Conservation (phyloP, 2,888 invertebrate species). For the Hypselothyrea guttata region DNA sequence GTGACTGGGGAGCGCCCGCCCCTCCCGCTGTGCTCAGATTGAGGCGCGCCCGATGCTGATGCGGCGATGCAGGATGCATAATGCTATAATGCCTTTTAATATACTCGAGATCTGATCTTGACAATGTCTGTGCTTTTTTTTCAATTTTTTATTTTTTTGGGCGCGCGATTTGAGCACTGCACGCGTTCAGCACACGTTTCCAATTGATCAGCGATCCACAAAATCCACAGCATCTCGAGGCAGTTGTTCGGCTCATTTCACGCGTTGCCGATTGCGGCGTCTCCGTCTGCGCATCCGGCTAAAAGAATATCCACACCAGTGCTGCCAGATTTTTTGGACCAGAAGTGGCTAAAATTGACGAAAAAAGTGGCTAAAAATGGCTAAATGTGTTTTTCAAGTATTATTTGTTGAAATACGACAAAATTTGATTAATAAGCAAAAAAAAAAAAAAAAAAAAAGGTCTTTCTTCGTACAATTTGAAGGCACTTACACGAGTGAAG, state of each 20-base stretch:
- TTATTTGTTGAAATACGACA: no score
- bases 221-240: slow-evolving; percentile 26
- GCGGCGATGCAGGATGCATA: slow-evolving; percentile 75
- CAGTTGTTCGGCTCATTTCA: slow-evolving; percentile 62
- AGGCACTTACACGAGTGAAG: no score
- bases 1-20: slow-evolving; percentile 56
- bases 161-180: slow-evolving; percentile 48
- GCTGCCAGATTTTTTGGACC: no score
- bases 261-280: slow-evolving; percentile 54
- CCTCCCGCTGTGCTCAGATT: slow-evolving; percentile 51
- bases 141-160: no score
- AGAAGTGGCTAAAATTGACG: no score
- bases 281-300: slow-evolving; percentile 33
- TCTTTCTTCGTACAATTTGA: no score
- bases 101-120: not conserved
- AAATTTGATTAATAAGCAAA: no score
- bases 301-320: slow-evolving; percentile 32
- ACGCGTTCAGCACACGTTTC: slow-evolving; percentile 65
- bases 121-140: no score
- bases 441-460: no score
- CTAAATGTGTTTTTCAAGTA: no score
- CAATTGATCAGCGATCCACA: slow-evolving; percentile 45
- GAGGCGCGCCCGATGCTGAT: slow-evolving; percentile 70
- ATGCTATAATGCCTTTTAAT: no score
- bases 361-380: no score